Conservation (phyloP, 2,797 vertebrate species). For the Margarornis squamiger region DNA sequence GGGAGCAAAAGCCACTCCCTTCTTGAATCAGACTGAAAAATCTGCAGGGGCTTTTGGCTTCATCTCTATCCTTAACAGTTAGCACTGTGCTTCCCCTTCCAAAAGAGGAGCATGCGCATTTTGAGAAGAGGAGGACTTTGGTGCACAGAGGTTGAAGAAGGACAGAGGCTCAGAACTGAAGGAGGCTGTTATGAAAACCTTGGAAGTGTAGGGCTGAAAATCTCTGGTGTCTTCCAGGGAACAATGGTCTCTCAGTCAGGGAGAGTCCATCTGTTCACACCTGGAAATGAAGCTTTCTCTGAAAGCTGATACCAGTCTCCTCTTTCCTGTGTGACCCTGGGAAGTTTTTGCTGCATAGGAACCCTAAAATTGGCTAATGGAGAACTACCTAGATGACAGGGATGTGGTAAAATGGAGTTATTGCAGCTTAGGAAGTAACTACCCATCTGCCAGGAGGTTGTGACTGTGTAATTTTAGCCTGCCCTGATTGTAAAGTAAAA, state of each 20-base stretch:
- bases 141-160: conserved; percentile 6
- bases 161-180: background rate
- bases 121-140: background rate
- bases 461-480: conserved; percentile 59
- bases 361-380: background rate
- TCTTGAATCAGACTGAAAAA: background rate
- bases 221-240: background rate
- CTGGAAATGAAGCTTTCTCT: conserved; percentile 31
- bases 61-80: background rate
- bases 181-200: background rate
- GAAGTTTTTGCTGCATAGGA: background rate
- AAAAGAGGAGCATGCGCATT: background rate
- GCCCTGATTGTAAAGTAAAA: conserved; percentile 45
- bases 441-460: conserved; percentile 23
- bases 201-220: background rate
- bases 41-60: conserved; percentile 29
- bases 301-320: background rate
- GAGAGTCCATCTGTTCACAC: conserved; percentile 37
- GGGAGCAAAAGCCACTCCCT: conserved; percentile 41
- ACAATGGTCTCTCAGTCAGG: conserved; percentile 11
- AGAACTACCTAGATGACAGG: background rate
- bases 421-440: background rate
- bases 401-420: conserved; percentile 29
- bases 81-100: background rate
- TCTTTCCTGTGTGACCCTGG: conserved; percentile 3